Percentiles rank a stretch among this genome's conserved stretches.
Conservation (phyloP, 2,113 vertebrate genomes). For the Bothrops jararaca region DNA sequence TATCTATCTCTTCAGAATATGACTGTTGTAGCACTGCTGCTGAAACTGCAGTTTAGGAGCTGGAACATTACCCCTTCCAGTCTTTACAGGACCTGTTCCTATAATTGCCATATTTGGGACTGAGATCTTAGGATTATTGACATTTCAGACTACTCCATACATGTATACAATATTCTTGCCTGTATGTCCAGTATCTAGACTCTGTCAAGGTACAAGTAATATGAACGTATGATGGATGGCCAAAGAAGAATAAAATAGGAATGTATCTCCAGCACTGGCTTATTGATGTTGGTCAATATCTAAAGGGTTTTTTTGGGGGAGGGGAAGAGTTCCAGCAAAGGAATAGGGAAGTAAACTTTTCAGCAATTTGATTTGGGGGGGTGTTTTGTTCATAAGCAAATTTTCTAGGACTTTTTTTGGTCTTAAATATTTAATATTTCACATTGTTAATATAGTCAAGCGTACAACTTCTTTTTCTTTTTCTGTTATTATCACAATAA, state of each 20-base stretch:
- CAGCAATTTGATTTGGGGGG: not conserved
- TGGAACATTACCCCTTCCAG: no score
- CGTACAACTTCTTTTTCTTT: not conserved
- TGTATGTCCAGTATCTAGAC: not conserved
- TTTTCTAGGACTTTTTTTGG: not conserved
- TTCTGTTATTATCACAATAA: no score
- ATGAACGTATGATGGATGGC: not conserved
- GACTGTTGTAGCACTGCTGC: no score
- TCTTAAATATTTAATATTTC: not conserved
- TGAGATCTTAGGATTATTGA: not conserved
- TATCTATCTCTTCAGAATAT: no score
- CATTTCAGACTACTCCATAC: not conserved
- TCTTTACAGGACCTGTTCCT: not conserved
- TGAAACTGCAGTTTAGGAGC: no score
- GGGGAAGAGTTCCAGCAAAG: not conserved
- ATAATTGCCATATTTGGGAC: not conserved
- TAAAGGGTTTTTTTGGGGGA: not conserved
- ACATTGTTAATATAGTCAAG: not conserved
- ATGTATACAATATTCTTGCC: not conserved
- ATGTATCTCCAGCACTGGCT: not conserved
- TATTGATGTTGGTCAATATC: not conserved
- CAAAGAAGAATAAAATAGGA: not conserved
- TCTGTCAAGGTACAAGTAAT: not conserved
- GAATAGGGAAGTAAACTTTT: not conserved
- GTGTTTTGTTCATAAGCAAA: not conserved